Base-by-base conservation (phyloP, 2,113 vertebrate species). In the Pelecanus crispus region DNA sequence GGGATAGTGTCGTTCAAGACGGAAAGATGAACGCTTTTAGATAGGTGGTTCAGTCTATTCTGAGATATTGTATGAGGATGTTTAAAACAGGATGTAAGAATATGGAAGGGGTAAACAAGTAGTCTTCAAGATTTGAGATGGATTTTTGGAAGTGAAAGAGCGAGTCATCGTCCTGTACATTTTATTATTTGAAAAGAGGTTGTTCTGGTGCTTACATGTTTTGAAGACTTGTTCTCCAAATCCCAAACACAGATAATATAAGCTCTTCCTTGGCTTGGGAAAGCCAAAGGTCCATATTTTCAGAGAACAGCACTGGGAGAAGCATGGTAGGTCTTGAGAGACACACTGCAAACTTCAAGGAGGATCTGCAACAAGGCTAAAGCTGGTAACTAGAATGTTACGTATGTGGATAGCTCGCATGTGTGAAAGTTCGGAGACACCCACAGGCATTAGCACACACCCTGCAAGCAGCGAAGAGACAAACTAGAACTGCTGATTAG, bases 361-460 rank as follows among this genome's bases (percentile, higher is more conserved):
- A 82, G 16, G 14, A 31, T 36, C 49, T 26, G 6, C 40, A 56
- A 50, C 29, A 31, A 61, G n/a, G 47, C 28, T 72, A 44, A 34
- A 56, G 34, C 10, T 67, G 47, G 17, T 45, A 66, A 49, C 7
- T 38, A 7, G 34, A 47, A n/a, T 16, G 17, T 71, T 58, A 42
- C 0, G 0, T 34, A 6, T 10, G 25, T 29, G 14, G 31, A 17
- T 42, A 77, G 18, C 9, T 50, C 22, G 44, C 17, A 24, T 0
- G 15, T 47, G 18, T 68, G 55, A 59, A 38, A 25, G 17, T 47
- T 65, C 34, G 61, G 75, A 81, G 55, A 52, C 3, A 9, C 6
- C 6, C n/a, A 17, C 12, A 29, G 36, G 38, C 42, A 44, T 13
- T 11, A 47, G 20, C 32, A 66, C 24, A 36, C 24, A 36, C 4